These are phyloP conservation scores for Odontamblyopus rebecca DNA, from an alignment of 2,797 vertebrate species.

Conservation along the genomic window DNA sequence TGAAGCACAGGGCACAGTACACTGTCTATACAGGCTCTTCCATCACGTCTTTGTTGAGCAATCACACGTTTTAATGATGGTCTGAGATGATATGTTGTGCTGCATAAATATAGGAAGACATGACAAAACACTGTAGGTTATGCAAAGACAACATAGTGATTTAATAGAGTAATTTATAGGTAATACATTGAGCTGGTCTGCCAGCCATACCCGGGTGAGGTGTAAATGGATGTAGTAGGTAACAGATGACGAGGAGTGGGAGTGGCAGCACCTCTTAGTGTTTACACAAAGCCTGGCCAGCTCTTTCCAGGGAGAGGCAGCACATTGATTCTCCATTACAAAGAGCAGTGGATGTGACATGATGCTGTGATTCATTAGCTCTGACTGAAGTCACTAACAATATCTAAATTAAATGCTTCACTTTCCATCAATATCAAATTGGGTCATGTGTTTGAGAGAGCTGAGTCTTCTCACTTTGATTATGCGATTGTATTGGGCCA, in stretches of 20 bases:
- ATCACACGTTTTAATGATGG: not conserved
- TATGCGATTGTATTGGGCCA: not conserved
- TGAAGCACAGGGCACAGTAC: not conserved
- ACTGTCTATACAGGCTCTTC: not conserved
- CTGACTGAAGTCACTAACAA: constrained; percentile 17
- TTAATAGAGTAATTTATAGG: not conserved
- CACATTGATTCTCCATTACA: constrained; percentile 45
- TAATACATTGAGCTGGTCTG: not conserved
- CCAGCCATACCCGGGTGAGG: not conserved
- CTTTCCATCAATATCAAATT: constrained; percentile 24
- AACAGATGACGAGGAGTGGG: constrained; percentile 38
- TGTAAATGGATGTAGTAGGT: constrained; percentile 2
- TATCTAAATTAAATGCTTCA: constrained; percentile 32
- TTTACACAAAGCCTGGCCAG: constrained; percentile 43
- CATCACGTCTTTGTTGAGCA: not conserved
- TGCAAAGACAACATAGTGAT: not conserved
- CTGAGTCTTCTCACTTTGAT: not conserved
- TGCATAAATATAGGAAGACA: not conserved
- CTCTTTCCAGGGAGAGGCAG: constrained; percentile 30
- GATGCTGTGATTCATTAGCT: constrained; percentile 33
- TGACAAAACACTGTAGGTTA: not conserved
- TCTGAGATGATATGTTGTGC: not conserved
- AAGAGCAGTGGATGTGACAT: constrained; percentile 40
- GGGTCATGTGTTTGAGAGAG: constrained; percentile 9
- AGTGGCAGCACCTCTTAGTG: constrained; percentile 26